A percentile compares a stretch with the other conserved stretches of the same genome.
phyloP scores from a whole-genome alignment of 2,888 invertebrate genomes.

The Drosophila eohydei region DNA sequence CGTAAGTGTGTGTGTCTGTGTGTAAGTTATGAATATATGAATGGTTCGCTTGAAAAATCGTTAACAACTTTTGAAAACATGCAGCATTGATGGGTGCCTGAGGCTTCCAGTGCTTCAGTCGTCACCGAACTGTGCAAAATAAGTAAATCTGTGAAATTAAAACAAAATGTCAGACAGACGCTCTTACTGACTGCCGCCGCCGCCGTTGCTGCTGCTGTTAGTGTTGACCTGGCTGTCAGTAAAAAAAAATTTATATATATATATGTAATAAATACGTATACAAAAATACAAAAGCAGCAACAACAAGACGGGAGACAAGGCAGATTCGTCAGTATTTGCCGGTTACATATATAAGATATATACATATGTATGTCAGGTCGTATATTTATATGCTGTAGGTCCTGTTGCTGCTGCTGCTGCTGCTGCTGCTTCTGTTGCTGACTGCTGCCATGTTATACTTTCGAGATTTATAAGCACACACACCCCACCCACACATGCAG shows the following conservation, averaged over 20 bases:
- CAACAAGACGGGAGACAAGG: constrained; percentile 15
- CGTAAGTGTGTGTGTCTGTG: constrained; percentile 4
- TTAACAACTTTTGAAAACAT: constrained; percentile 57
- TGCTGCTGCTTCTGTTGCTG: constrained; percentile 44
- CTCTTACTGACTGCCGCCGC: constrained; percentile 4
- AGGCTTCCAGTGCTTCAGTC: constrained; percentile 31
- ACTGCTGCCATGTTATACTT: constrained; percentile 54
- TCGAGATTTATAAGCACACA: constrained; percentile 49
- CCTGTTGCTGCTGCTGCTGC: constrained; percentile 49
- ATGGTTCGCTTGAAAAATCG: constrained; percentile 47
- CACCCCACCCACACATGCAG: constrained; percentile 11
- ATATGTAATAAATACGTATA: not conserved
- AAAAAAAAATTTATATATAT: constrained; percentile 30
- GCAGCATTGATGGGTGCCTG: constrained; percentile 53
- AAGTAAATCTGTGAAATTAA: constrained; percentile 76
- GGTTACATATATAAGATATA: constrained; percentile 8
- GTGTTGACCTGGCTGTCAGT: constrained; percentile 12
- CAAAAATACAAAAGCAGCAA: not conserved
- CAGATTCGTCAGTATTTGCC: constrained; percentile 44
- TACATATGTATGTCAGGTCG: constrained; percentile 10
- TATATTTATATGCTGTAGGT: constrained; percentile 39
- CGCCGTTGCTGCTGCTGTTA: not conserved
- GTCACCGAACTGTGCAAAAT: constrained; percentile 46
- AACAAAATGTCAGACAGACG: constrained; percentile 67
- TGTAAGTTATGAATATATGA: constrained; percentile 52